Percentiles rank a stretch among this genome's conserved stretches.
These are phyloP conservation scores for Sanderia malayensis DNA, from an alignment of 30 jellyfish, hydroid and myxozoan genomes.

Conservation along the genomic window DNA sequence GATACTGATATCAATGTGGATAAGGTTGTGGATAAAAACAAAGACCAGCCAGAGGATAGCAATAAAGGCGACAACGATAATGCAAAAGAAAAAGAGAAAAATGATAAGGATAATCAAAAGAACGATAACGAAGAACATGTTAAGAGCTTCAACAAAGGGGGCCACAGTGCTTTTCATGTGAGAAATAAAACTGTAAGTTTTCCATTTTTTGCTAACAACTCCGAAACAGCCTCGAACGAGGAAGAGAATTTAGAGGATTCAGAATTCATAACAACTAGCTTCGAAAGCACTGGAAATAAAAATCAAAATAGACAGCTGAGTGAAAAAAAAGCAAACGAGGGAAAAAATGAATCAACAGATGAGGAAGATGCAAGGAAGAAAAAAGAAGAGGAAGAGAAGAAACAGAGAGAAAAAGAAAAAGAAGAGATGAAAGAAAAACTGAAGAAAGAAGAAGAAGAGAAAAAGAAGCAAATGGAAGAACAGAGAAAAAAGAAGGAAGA, in stretches of 20 bases:
- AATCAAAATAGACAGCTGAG: background rate
- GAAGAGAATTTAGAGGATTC: background rate
- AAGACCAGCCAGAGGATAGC: background rate
- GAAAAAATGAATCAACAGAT: constrained; percentile 1
- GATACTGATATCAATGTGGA: no score
- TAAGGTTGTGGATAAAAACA: no score
- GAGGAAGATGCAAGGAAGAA: constrained; percentile 3
- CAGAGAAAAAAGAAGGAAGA: background rate
- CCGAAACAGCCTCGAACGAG: background rate
- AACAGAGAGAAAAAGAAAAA: background rate
- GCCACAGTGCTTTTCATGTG: background rate
- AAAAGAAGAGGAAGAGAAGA: background rate
- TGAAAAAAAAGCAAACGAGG: no score
- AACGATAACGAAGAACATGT: background rate
- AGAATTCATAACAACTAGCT: background rate
- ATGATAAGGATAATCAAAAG: background rate
- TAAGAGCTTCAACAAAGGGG: background rate
- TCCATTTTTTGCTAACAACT: no score
- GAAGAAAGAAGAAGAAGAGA: background rate
- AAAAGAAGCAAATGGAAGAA: background rate
- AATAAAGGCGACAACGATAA: background rate
- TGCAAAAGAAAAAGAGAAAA: background rate
- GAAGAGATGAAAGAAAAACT: background rate
- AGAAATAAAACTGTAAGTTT: background rate
- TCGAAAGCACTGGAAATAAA: background rate